Evolutionary conservation across 2,888 invertebrate genomes (phyloP), one percentile per base, ranked within the genome.

Genomic region (Augiades crinisus): DNA sequence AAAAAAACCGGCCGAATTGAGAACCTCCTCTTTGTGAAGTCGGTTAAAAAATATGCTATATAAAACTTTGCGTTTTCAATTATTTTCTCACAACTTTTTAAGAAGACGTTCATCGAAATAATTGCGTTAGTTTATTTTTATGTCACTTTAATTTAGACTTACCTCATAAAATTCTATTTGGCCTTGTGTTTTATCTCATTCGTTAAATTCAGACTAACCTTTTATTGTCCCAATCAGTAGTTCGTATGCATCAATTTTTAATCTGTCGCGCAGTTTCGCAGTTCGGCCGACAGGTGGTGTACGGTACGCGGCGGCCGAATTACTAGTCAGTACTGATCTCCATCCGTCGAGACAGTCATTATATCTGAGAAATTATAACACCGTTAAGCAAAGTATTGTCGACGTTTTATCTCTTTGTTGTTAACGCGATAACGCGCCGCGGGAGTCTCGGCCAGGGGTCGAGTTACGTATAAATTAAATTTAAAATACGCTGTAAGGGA

Each of bases 401-500:
- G 17, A 36, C 36, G 24, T 22, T 27, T 22, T 34, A 44, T 22
- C n/a, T 45, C 34, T 31, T 36, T 53, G 49, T 49, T 43, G 30
- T n/a, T n/a, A 38, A 33, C 31, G 24, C 27, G 56, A 56, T 56
- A 56, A 56, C 47, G 14, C 36, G 31, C 43, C 46, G 56, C 47
- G 54, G 54, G 56, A 54, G 43, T 30, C 19, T 31, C 14, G 8
- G n/a, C 8, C 4, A 4, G 7, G 5, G 40, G 13, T 17, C 13
- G 44, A 10, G 46, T 36, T 22, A n/a, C n/a, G n/a, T n/a, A n/a
- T 21, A 12, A 38, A 38, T 21, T 16, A n/a, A n/a, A n/a, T n/a
- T n/a, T n/a, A n/a, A n/a, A n/a, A n/a, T n/a, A n/a, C n/a, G n/a
- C n/a, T n/a, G n/a, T n/a, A n/a, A n/a, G n/a, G n/a, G n/a, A 24